Evolutionary conservation across 2,888 invertebrate species (phyloP), one percentile per base, ranked within the genome.

Genomic region (Criorhina ranunculi): DNA sequence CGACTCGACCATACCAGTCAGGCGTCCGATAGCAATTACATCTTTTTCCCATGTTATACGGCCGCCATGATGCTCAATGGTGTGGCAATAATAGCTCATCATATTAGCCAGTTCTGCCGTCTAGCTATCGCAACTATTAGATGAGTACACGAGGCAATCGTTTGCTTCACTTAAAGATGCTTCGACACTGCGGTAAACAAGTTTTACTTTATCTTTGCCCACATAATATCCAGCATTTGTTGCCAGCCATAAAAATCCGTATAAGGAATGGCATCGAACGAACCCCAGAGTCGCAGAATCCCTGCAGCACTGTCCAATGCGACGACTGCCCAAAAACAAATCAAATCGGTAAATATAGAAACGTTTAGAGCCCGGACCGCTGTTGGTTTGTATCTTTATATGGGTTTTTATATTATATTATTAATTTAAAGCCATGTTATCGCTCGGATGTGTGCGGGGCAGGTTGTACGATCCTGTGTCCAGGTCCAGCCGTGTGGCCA

Each of bases 41-140:
- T 80, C 75, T 44, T 59, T 69, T 80, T 76, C 66, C 46, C 67
- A 80, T 85, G 85, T 80, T 70, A 80, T 76, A 76, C 33, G 80
- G 80, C 85, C 64, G 85, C 83, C 83, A 73, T 79, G 79, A 83
- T 83, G 72, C 83, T 64, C 64, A 79, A 57, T 85, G 69, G 83
- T 73, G 85, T 80, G 85, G 85, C 75, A 69, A 75, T 85, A 85
- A 85, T 80, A 85, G 80, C 85, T 85, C 85, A 70, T 80, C 80
- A 80, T 85, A 76, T 80, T 80, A 79, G 79, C 75, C 46, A 46
- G 69, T 33, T 64, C 9, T 33, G 4, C 44, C 24, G 44, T 51
- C 42, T 24, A 59, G 59, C 53, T 60, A 77, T 78, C 78, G 55
- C 55, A 66, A 53, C 72, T 83, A 73, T 78, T 73, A 69, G 64